Base-by-base conservation (phyloP, 2,888 invertebrate genomes). In the Erynnis tages region DNA sequence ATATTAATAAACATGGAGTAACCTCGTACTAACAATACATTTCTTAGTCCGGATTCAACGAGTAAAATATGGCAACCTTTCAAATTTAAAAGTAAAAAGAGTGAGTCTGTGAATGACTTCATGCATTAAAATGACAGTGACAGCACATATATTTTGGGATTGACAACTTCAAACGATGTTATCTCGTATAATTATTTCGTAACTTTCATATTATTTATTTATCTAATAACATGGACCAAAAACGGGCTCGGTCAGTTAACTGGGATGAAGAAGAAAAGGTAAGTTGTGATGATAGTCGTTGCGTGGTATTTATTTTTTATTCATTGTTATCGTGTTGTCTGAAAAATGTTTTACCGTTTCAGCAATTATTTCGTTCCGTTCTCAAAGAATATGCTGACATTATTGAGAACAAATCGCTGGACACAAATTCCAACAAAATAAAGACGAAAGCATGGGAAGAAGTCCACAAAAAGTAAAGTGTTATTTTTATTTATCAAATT, bases 261-360 rank as follows among this genome's bases (percentile, higher is more conserved):
- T 53, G 54, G 56, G 43, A 54, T 32, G 30, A 45, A 30, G 52
- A 54, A 44, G 54, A 56, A 41, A 50, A 54, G 56, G 54, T 54
- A 54, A 30, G 19, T 6, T 25, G 5, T 4, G 3, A 21, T 21
- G 5, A 21, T 21, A 21, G 21, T 21, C 5, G 21, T 21, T 21
- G 21, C 32, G 46, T 45, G 6, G 44, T 52, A 11, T 47, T 47
- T 54, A 21, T 5, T 19, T 6, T 19, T 17, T 8, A 23, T 40
- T 40, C 7, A 17, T 10, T n/a, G 5, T 19, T 41, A 27, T 29
- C 3, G 14, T 16, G 3, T n/a, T 41, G 8, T 10, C n/a, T 16
- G 5, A 14, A 25, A 25, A 11, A 7, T 25, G 6, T 25, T 40
- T 44, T 11, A 30, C 14, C 21, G 21, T 44, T 44, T 44, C 44